A percentile compares a stretch with the other conserved stretches of the same genome.
These are phyloP conservation scores for Gymnoscopelus braueri DNA, from an alignment of 2,797 vertebrate species.

Conservation along the genomic window DNA sequence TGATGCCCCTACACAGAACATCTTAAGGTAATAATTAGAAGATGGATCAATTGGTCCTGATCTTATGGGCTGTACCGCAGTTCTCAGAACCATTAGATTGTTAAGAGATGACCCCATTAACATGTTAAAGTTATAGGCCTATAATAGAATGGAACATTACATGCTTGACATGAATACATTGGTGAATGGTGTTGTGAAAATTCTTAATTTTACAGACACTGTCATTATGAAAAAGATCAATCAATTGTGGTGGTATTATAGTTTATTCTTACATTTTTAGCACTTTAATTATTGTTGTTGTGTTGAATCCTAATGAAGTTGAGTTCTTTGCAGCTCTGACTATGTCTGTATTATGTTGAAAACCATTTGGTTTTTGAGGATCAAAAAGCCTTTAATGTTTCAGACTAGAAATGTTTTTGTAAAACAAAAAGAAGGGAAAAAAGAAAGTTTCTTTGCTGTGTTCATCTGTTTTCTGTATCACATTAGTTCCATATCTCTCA, in stretches of 20 bases:
- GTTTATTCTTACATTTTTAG: no score
- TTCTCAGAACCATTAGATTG: conserved; percentile 29
- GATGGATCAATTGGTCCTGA: conserved; percentile 77
- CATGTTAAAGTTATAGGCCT: conserved; percentile 27
- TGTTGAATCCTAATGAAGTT: conserved; percentile 42
- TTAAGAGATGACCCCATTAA: conserved; percentile 16
- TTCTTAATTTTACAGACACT: neutral
- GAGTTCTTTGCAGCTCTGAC: conserved; percentile 16
- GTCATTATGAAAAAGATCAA: no score
- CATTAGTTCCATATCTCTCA: no score
- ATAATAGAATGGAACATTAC: neutral
- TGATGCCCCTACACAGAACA: conserved; percentile 79
- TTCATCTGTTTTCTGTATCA: no score
- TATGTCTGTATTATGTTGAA: conserved; percentile 26
- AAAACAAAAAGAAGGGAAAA: neutral
- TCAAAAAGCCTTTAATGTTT: conserved; percentile 25
- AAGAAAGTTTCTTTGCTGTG: no score
- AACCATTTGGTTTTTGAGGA: conserved; percentile 2
- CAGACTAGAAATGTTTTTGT: conserved; percentile 28
- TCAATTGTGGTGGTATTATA: no score
- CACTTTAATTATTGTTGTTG: no score
- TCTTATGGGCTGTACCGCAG: conserved; percentile 34
- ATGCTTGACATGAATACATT: no score
- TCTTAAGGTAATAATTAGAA: conserved; percentile 83
- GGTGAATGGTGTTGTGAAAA: conserved; percentile 8